Conservation (phyloP, 1,140 invertebrate species). For the Phymastichus coffea region DNA sequence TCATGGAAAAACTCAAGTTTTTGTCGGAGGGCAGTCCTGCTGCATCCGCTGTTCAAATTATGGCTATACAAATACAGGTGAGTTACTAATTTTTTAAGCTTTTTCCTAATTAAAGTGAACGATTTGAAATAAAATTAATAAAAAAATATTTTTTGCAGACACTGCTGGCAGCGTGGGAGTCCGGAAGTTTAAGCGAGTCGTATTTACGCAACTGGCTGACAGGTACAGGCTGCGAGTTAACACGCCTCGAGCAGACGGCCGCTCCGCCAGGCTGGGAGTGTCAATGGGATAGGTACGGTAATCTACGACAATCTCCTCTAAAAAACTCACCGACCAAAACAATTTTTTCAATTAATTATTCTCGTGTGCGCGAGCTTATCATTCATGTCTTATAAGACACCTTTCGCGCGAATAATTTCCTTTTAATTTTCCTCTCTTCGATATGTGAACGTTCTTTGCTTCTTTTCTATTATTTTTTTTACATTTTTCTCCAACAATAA, state of each 20-base stretch:
- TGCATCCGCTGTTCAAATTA: conserved; percentile 65
- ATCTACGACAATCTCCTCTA: conserved; percentile 34
- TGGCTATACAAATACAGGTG: conserved; percentile 68
- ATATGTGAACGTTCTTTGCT: no score
- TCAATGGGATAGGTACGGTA: conserved; percentile 74
- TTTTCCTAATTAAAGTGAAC: not conserved
- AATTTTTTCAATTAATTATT: not conserved
- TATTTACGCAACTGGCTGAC: conserved; percentile 65
- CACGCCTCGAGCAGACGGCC: conserved; percentile 62
- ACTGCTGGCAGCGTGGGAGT: conserved; percentile 63
- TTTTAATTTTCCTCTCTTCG: no score
- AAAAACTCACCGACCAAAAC: no score
- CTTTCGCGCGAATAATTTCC: no score
- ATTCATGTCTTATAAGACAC: no score
- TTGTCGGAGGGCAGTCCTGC: conserved; percentile 63
- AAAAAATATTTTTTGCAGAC: conserved; percentile 56
- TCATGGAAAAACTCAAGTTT: conserved; percentile 66
- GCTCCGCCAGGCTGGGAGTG: conserved; percentile 70
- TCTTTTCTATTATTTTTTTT: no score
- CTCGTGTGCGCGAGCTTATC: not conserved
- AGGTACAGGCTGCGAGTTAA: conserved; percentile 61
- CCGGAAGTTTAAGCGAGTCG: conserved; percentile 59
- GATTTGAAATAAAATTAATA: not conserved
- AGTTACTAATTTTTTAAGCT: conserved; percentile 20
- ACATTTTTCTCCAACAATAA: no score